Evolutionary conservation across 2,113 vertebrate species (phyloP), one percentile per base, ranked within the genome.

Genomic region (Menidia beryllina): DNA sequence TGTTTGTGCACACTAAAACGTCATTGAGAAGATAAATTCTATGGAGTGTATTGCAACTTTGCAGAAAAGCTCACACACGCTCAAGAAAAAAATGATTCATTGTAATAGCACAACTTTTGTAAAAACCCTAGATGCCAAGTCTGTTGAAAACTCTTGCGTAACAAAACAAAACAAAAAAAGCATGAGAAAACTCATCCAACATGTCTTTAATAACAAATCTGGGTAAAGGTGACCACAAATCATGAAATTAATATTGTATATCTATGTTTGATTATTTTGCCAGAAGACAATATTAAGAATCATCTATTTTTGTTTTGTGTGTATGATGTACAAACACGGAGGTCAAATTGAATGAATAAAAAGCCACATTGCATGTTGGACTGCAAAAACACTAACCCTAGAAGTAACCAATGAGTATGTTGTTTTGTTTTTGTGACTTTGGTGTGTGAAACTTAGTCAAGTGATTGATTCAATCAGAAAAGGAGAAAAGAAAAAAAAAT

Each of bases 131-230:
- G 23, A 11, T 51, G 36, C 34, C 56, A 60, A 76, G 30, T 66
- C 58, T 52, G 57, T 24, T 72, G 21, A 62, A 72, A 75, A 30
- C 23, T 56, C 60, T 30, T 61, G 57, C n/a, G n/a, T n/a, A n/a
- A n/a, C n/a, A n/a, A n/a, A n/a, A n/a, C n/a, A n/a, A n/a, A n/a
- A n/a, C n/a, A n/a, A n/a, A n/a, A n/a, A n/a, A n/a, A n/a, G n/a
- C n/a, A n/a, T n/a, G 5, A 57, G 41, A 62, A 27, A 63, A 49
- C 10, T 23, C 21, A 15, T 19, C 14, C 55, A 41, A 45, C 23
- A 63, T 43, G 9, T 38, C 19, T 25, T 21, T 19, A 43, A 0
- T 2, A 58, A 49, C 41, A 50, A 26, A 76, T 62, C 45, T 68
- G 55, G 3, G 17, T 56, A 26, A 30, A 27, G 39, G 48, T 49